phyloP scores from a whole-genome alignment of 2,113 vertebrate genomes.

The Elgaria multicarinata region DNA sequence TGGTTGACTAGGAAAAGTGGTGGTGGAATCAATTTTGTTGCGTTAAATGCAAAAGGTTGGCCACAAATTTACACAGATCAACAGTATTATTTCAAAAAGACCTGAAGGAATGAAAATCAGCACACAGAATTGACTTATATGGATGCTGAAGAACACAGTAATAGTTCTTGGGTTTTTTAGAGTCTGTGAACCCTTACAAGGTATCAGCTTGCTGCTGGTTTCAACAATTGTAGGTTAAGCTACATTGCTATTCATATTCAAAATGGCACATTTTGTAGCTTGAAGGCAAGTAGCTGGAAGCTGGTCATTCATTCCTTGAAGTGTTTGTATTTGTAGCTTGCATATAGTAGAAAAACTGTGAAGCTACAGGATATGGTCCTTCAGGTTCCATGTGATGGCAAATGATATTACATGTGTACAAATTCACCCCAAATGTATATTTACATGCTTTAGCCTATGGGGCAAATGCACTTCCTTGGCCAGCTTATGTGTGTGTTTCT shows the following conservation, averaged over 20 bases:
- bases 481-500: too few relatives aligned
- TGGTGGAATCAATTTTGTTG: background rate
- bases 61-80: background rate
- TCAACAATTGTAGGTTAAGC: background rate
- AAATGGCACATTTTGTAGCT: background rate
- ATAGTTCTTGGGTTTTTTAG: background rate
- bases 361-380: background rate
- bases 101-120: background rate
- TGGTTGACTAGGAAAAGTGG: conserved; percentile 3
- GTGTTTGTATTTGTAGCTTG: background rate
- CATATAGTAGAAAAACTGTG: background rate
- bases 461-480: too few relatives aligned
- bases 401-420: too few relatives aligned
- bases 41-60: background rate
- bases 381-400: background rate
- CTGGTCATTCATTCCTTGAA: background rate
- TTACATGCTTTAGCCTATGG: too few relatives aligned
- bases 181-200: background rate
- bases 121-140: background rate
- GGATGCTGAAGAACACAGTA: too few relatives aligned
- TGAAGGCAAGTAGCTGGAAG: background rate
- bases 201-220: background rate
- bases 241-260: background rate
- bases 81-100: background rate
- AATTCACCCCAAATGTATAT: too few relatives aligned